These are phyloP conservation scores for Andricus curvator DNA, from an alignment of 2,888 invertebrate genomes.

Conservation along the genomic window DNA sequence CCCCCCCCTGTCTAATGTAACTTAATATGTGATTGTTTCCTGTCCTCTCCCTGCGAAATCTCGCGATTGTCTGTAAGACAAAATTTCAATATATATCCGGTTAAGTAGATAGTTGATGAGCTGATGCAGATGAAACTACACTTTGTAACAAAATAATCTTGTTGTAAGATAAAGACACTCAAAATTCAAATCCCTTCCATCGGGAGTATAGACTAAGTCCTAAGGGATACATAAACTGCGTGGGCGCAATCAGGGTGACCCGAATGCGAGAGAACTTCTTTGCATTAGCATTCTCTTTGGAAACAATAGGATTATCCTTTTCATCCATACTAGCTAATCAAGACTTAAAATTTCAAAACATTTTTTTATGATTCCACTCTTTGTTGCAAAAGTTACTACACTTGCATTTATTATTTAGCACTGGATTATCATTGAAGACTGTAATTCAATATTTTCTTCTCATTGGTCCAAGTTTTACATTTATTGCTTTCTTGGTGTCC, in stretches of 20 bases:
- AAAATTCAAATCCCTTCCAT: slow-evolving; percentile 3
- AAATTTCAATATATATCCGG: too few relatives aligned
- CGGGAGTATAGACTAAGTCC: not conserved
- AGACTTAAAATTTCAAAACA: not conserved
- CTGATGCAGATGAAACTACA: not conserved
- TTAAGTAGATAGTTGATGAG: not conserved
- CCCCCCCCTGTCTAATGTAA: too few relatives aligned
- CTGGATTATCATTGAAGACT: not conserved
- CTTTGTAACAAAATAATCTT: not conserved
- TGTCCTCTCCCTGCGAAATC: too few relatives aligned
- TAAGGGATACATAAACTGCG: not conserved
- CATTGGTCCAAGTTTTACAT: too few relatives aligned
- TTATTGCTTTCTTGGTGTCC: too few relatives aligned
- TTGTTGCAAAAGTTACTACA: not conserved
- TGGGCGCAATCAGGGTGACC: not conserved
- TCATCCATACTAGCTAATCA: not conserved
- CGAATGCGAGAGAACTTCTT: not conserved
- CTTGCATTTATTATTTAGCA: not conserved
- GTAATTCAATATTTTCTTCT: not conserved
- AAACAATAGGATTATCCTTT: not conserved
- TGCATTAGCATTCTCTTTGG: not conserved
- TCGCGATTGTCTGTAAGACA: too few relatives aligned
- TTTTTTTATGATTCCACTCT: not conserved
- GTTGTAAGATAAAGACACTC: not conserved
- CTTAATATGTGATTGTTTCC: too few relatives aligned